Percentiles rank a stretch among this genome's conserved stretches.
phyloP scores from a whole-genome alignment of 2,888 invertebrate genomes.

The Terebella lapidaria region DNA sequence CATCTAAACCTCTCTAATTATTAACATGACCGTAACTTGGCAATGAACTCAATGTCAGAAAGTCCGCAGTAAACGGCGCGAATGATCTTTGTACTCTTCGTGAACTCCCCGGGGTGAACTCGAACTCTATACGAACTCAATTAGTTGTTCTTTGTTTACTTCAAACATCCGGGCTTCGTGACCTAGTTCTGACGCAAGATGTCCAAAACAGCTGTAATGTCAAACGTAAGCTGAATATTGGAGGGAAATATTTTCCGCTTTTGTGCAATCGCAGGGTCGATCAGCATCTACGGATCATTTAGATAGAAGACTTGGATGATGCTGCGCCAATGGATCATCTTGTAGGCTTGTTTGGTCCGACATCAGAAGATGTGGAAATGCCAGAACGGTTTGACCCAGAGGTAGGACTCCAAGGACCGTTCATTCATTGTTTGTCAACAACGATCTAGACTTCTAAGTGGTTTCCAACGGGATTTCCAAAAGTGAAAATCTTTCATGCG shows the following conservation, averaged over 20 bases:
- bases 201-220: not conserved
- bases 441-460: not conserved
- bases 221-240: not conserved
- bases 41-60: too few relatives aligned
- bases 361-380: conserved; percentile 18
- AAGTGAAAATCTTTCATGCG: too few relatives aligned
- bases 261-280: not conserved
- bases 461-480: too few relatives aligned
- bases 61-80: too few relatives aligned
- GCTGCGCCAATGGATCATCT: not conserved
- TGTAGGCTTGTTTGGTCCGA: not conserved
- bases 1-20: too few relatives aligned
- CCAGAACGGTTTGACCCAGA: conserved; percentile 45
- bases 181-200: not conserved
- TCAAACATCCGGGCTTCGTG: too few relatives aligned
- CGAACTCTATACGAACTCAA: too few relatives aligned
- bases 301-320: too few relatives aligned
- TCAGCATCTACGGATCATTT: not conserved
- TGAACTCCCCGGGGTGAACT: too few relatives aligned
- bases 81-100: too few relatives aligned
- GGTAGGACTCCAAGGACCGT: conserved; percentile 26
- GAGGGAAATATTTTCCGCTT: not conserved
- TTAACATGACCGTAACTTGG: too few relatives aligned
- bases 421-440: not conserved
- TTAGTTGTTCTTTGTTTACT: too few relatives aligned